phyloP scores from a whole-genome alignment of 2,797 vertebrate genomes.

The Xenops minutus region DNA sequence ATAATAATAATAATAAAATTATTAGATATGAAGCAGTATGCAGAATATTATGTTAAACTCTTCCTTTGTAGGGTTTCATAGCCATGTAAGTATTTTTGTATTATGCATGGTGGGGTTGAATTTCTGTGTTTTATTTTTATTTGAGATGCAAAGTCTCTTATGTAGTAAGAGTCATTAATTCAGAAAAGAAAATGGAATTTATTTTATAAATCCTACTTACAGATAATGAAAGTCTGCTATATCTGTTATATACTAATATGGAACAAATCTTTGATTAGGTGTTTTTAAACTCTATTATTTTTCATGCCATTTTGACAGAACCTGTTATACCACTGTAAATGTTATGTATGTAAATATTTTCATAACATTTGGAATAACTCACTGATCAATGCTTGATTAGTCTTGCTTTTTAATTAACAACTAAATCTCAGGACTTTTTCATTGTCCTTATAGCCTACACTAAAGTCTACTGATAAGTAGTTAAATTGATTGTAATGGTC shows the following conservation, averaged over 20 bases:
- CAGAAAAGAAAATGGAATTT: neutral
- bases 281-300: neutral
- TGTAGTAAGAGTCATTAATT: neutral
- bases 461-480: neutral
- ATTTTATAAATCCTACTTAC: neutral
- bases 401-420: neutral
- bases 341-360: neutral
- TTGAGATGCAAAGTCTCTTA: neutral
- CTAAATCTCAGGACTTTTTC: neutral
- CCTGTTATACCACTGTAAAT: neutral
- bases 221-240: neutral
- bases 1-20: neutral
- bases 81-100: neutral
- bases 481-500: neutral
- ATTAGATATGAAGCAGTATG: neutral
- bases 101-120: neutral
- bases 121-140: neutral
- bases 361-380: neutral
- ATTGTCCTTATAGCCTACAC: neutral
- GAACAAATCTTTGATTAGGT: neutral
- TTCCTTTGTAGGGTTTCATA: neutral
- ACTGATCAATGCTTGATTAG: neutral
- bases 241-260: neutral
- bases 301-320: neutral
- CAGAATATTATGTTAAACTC: neutral